A percentile compares a stretch with the other conserved stretches of the same genome.
phyloP scores from a whole-genome alignment of 2,113 vertebrate genomes.

The Rhegmatorhina hoffmannsi region DNA sequence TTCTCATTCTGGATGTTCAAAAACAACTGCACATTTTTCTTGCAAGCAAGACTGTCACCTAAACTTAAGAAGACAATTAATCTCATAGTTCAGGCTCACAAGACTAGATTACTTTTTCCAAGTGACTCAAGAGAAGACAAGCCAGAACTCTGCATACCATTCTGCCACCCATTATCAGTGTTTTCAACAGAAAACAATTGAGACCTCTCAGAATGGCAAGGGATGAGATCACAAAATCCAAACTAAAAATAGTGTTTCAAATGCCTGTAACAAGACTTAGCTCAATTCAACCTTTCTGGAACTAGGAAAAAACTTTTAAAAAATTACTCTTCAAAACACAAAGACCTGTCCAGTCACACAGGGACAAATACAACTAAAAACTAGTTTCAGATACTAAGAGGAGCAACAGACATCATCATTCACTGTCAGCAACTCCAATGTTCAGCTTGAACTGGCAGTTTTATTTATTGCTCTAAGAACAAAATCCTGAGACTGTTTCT shows the following conservation, averaged over 20 bases:
- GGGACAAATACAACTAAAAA: background rate
- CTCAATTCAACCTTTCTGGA: background rate
- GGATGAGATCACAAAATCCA: background rate
- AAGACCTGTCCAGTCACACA: background rate
- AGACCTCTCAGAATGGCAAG: background rate
- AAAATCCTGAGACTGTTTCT: background rate
- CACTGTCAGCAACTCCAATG: background rate
- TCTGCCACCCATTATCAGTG: background rate
- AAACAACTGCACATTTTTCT: background rate
- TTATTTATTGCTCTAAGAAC: background rate
- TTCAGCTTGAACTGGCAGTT: background rate
- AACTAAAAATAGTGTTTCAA: conserved; percentile 4
- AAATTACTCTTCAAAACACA: background rate
- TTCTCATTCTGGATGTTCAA: background rate
- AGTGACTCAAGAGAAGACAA: background rate
- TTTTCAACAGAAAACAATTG: background rate
- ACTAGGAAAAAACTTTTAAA: background rate
- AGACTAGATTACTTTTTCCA: background rate
- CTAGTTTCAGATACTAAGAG: background rate
- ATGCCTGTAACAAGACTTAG: background rate
- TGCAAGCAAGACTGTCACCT: background rate
- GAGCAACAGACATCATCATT: background rate
- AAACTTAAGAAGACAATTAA: background rate
- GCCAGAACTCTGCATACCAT: background rate
- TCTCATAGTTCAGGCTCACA: background rate